Conservation (phyloP, 1,140 invertebrate species). For the Pseudomyrmex dendroicus region DNA sequence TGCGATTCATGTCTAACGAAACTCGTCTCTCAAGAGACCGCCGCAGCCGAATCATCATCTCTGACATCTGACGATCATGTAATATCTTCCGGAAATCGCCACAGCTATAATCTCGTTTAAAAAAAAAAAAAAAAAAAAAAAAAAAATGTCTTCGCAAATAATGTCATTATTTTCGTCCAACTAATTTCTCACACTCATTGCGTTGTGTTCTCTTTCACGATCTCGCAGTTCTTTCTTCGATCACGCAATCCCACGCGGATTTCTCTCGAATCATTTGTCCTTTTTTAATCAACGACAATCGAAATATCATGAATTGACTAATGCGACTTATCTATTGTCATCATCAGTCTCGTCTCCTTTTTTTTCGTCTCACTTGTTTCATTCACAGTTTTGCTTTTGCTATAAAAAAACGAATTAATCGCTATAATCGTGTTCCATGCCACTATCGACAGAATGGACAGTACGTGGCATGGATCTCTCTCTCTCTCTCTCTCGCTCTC, state of each 20-base stretch:
- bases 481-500: too few species aligned
- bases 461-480: constrained; percentile 37
- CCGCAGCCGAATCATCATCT: not conserved
- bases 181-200: not conserved
- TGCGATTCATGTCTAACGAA: constrained; percentile 15
- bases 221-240: not conserved
- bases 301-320: not conserved
- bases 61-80: too few species aligned
- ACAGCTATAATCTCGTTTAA: too few species aligned
- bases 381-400: constrained; percentile 35
- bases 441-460: constrained; percentile 35
- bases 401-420: constrained; percentile 44
- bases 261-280: not conserved
- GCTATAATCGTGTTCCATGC: constrained; percentile 14
- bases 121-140: too few species aligned
- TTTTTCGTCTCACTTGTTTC: not conserved
- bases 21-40: not conserved
- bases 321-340: not conserved
- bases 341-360: not conserved
- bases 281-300: constrained; percentile 26
- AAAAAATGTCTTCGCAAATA: too few species aligned
- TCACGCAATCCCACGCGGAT: not conserved
- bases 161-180: too few species aligned
- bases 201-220: not conserved
- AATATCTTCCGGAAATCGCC: too few species aligned